Evolutionary conservation across 1,140 invertebrate species (phyloP).

Genomic region (Brachionus rotundiformis): DNA sequence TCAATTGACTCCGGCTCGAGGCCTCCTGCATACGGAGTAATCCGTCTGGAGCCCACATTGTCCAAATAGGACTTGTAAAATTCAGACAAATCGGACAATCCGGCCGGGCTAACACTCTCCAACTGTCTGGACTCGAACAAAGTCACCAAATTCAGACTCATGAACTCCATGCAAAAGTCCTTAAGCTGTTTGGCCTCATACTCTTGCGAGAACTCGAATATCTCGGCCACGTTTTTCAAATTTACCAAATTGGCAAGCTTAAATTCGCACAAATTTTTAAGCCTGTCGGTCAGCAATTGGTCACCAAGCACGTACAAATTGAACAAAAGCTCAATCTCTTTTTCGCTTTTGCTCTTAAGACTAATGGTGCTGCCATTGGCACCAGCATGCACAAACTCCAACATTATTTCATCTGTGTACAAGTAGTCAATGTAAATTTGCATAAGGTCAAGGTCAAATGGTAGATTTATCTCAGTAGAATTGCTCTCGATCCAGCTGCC

Average conservation of each 20-base stretch:
- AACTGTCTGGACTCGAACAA: constrained; percentile 68
- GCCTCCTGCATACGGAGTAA: constrained; percentile 13
- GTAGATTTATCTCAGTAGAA: constrained; percentile 58
- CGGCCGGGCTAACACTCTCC: constrained; percentile 58
- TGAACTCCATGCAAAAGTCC: constrained; percentile 72
- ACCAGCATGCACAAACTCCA: constrained; percentile 28
- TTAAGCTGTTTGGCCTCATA: constrained; percentile 71
- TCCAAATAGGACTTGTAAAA: constrained; percentile 40
- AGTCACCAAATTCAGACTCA: constrained; percentile 70
- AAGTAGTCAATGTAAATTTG: constrained; percentile 71
- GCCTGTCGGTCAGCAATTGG: constrained; percentile 70
- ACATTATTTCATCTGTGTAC: constrained; percentile 69
- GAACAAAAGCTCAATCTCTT: constrained; percentile 69
- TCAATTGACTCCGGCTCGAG: neutral
- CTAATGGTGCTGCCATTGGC: neutral
- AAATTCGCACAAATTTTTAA: constrained; percentile 72
- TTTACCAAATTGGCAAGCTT: constrained; percentile 69
- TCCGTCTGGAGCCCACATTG: neutral
- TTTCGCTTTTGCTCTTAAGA: constrained; percentile 56
- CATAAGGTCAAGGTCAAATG: constrained; percentile 66
- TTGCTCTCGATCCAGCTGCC: constrained; percentile 70
- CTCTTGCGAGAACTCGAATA: constrained; percentile 70
- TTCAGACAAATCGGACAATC: neutral
- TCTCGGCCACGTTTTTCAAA: constrained; percentile 72
- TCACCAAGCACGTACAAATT: constrained; percentile 73